phyloP scores from a whole-genome alignment of 2,888 invertebrate species.

The Drosophila nigritarsus region DNA sequence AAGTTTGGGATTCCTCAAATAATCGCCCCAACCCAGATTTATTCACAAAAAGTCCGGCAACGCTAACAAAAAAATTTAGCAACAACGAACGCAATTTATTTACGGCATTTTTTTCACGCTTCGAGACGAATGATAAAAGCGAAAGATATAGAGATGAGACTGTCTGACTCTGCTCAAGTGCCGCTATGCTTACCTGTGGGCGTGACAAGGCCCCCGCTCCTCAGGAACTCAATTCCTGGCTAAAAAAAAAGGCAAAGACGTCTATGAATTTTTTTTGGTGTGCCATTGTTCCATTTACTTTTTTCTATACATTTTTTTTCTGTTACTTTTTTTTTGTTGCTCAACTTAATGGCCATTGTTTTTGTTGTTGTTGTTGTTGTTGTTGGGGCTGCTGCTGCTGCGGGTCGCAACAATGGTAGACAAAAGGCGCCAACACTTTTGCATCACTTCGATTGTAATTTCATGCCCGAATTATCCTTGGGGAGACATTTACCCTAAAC shows the following conservation, averaged over 20 bases:
- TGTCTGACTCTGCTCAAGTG: constrained; percentile 7
- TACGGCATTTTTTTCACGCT: constrained; percentile 58
- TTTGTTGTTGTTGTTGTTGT: constrained; percentile 42
- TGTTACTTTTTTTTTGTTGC: constrained; percentile 38
- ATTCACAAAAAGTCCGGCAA: constrained; percentile 19
- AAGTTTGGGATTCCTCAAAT: not conserved
- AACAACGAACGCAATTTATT: constrained; percentile 54
- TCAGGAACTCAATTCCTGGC: constrained; percentile 1
- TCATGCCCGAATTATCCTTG: constrained; percentile 84
- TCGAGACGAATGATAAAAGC: constrained; percentile 23
- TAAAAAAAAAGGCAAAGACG: constrained; percentile 29
- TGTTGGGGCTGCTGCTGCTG: constrained; percentile 17
- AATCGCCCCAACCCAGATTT: not conserved
- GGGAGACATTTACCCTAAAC: constrained; percentile 82
- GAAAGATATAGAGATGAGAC: not conserved
- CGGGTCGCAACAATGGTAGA: constrained; percentile 63
- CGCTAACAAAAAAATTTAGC: constrained; percentile 36
- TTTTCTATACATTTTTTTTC: constrained; percentile 14
- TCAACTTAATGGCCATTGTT: constrained; percentile 55
- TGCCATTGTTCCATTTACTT: constrained; percentile 49
- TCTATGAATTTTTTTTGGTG: constrained; percentile 42
- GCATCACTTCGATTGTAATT: constrained; percentile 84
- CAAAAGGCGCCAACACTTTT: constrained; percentile 75
- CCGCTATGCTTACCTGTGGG: constrained; percentile 51
- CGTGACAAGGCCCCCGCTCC: constrained; percentile 28